Base-by-base conservation (phyloP, 2,113 vertebrate genomes). In the Rhinolophus sinicus region DNA sequence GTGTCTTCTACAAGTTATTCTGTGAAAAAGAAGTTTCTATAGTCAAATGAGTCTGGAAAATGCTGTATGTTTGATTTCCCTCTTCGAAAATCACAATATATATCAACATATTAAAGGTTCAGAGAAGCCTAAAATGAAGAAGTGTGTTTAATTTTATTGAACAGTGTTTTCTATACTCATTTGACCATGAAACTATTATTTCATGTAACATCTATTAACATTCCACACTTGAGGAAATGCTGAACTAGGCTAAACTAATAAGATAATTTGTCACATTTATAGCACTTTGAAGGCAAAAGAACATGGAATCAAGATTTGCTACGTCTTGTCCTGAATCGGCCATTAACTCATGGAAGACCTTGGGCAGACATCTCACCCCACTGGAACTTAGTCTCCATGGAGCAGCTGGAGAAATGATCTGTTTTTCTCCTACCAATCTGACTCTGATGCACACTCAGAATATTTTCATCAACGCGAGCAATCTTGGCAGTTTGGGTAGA, bases 231-330 rank as follows among this genome's bases (percentile, higher is more conserved):
- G 97, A 97, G 83, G 90, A 98, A 98, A 96, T 97, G 97, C 93
- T 98, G 97, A 97, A 98, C 96, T 89, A 95, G 97, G 96, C 96
- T 95, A 97, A 98, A 97, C 97, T 98, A 97, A 97, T 96, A 97
- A 96, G 93, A 97, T 91, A 87, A 94, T 98, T 95, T 97, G 93
- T 97, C 97, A 98, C 96, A 97, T 97, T 95, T 97, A 98, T 77
- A 93, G 96, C 78, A 30, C n/a, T 97, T 86, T 44, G 93, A 97
- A 89, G 92, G 87, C 5, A 11, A 94, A 93, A 90, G 95, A 98
- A 96, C 96, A 95, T 93, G 64, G 93, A 90, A 83, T 93, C 64
- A 93, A 96, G 92, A 95, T 97, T 97, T 97, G 94, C 95, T 95
- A 38, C 87, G 86, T 83, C 91, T 95, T n/a, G 54, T 78, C 67